Base-by-base conservation (phyloP, 2,888 invertebrate species). In the Pherbina coryleti region DNA sequence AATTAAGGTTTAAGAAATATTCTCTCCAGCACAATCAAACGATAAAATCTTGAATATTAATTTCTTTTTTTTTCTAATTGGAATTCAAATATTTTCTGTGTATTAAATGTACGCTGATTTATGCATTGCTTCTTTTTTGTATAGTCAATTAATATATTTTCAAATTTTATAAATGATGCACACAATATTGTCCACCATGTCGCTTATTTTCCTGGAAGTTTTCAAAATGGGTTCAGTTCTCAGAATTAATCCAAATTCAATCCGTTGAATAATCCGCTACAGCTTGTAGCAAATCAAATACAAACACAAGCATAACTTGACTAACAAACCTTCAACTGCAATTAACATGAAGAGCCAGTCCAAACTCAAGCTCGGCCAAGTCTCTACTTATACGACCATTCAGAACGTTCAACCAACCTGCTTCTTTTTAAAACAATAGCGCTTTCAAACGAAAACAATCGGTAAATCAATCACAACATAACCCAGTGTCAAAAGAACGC, bases 401-500 rank as follows among this genome's bases (percentile, higher is more conserved):
- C 34, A 44, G 17, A 17, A 7, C 44, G n/a, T 44, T 51, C 73
- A 74, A 55, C 31, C 53, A 67, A 75, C 75, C 75, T 75, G 75
- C 75, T 66, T 66, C 11, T 9, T 74, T 72, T 73, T 75, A 22
- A 66, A 66, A 72, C 72, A 72, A 72, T 72, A 60, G 72, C 34
- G 44, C 57, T 60, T 28, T 51, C 75, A 51, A 60, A 53, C 53
- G 75, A 75, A 75, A 64, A 53, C 75, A 75, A 75, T 75, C 64
- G 75, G 51, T 75, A 66, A 75, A 75, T 66, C 75, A 75, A 73
- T 73, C 73, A 73, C 73, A 72, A 57, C 49, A 22, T 37, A 62
- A 31, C 28, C 53, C 72, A 34, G 37, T 57, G 57, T 37, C 72
- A 72, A 25, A 7, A 44, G 69, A 69, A 25, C 55, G 71, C 53